Evolutionary conservation across 2,888 invertebrate genomes (phyloP), one percentile per base, ranked within the genome.

Genomic region (Mesorhabditis sp.): DNA sequence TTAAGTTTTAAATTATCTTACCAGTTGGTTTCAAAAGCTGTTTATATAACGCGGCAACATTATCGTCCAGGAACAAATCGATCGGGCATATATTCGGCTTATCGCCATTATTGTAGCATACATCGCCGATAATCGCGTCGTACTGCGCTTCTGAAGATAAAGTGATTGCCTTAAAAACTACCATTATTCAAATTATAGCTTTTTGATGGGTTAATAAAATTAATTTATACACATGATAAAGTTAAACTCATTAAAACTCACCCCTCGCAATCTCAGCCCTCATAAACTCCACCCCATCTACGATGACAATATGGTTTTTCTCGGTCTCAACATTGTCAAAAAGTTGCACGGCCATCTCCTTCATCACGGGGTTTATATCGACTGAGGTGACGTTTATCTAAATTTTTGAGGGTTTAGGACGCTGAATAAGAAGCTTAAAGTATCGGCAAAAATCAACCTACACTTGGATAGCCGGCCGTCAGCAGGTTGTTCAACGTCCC

Each of bases 401-500:
- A 50, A 50, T 50, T 10, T 50, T 50, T 50, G 7, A 2, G 58
- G 1, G 58, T 2, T 50, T 10, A 50, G 10, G 1, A 50, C 58
- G 58, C 28, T 28, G 2, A 2, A 1, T 10, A 50, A 10, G 2
- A 50, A 13, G 58, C 58, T 2, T 1, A n/a, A 50, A 50, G 28
- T 28, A 28, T 28, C 28, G 1, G 28, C 28, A 28, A 28, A 28
- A 28, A 28, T 28, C 28, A 1, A 28, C 28, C 2, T 50, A 50
- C 58, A 50, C 2, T 50, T 10, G 58, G 58, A 50, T 13, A 50
- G n/a, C 58, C 58, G 58, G 58, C 58, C n/a, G 58, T 50, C 58
- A 50, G n/a, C 58, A 50, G n/a, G 58, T 50, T 50, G 58, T 50
- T 50, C 58, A 50, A n/a, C 58, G 58, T 50, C n/a, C 58, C 58